Percentiles rank a stretch among this genome's conserved stretches.
Conservation (phyloP, 2,113 vertebrate genomes). For the Columba livia region DNA sequence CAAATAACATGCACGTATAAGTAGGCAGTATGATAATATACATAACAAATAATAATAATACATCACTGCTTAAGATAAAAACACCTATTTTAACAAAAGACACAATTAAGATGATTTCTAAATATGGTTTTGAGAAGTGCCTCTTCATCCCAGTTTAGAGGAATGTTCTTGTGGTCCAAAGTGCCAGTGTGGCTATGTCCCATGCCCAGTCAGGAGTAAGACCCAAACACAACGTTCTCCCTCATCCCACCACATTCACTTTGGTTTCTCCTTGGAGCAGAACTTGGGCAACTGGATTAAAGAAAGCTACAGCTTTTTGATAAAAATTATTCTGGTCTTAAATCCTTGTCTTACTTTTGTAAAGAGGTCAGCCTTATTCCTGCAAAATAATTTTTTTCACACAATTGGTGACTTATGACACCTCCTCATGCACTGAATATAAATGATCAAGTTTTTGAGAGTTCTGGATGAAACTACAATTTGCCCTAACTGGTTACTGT, state of each 20-base stretch:
- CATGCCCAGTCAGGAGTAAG: not conserved
- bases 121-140: conserved; percentile 17
- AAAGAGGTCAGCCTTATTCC: not conserved
- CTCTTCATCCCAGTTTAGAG: not conserved
- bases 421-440: not conserved
- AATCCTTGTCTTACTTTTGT: not conserved
- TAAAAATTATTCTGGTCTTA: not conserved
- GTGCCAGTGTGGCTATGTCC: not conserved
- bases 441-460: not conserved
- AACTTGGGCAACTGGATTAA: not conserved
- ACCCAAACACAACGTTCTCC: not conserved
- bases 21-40: conserved; percentile 30
- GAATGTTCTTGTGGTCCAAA: not conserved
- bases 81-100: conserved; percentile 15
- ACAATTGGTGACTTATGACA: not conserved
- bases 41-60: conserved; percentile 58
- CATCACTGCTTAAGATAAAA: conserved; percentile 2
- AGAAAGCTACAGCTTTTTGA: not conserved
- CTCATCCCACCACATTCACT: not conserved
- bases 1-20: conserved; percentile 34
- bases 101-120: conserved; percentile 18
- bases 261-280: not conserved
- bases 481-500: not conserved
- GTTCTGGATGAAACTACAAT: not conserved
- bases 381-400: not conserved